phyloP scores from a whole-genome alignment of 1,140 invertebrate genomes.

The Maconellicoccus hirsutus region DNA sequence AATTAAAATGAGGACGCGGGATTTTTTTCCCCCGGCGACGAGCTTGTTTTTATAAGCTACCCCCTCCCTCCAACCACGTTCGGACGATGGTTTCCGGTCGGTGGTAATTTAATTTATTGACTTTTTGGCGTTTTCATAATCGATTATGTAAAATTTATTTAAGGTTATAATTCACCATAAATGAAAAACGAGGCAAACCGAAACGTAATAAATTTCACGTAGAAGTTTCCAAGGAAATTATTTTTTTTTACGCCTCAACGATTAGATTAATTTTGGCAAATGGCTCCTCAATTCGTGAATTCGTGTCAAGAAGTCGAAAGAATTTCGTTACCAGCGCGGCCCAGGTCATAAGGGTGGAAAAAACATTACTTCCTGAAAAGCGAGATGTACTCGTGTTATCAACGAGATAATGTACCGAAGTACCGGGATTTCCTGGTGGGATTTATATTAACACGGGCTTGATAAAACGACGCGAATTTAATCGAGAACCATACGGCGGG shows the following conservation, averaged over 20 bases:
- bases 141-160: slow-evolving; percentile 5
- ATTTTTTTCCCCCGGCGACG: neutral
- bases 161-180: neutral
- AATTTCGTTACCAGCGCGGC: too few relatives aligned
- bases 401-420: too few relatives aligned
- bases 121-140: neutral
- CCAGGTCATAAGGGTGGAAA: too few relatives aligned
- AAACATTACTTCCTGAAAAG: too few relatives aligned
- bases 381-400: too few relatives aligned
- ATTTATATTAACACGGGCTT: too few relatives aligned
- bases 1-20: neutral
- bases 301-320: too few relatives aligned
- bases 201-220: neutral
- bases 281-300: too few relatives aligned
- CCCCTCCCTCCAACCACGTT: too few relatives aligned
- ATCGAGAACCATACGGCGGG: too few relatives aligned
- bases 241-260: neutral
- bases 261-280: neutral
- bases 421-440: too few relatives aligned
- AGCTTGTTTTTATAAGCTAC: neutral
- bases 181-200: neutral
- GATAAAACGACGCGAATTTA: too few relatives aligned
- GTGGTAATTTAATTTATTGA: slow-evolving; percentile 4
- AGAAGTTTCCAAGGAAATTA: neutral
- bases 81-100: neutral